Evolutionary conservation across 2,797 vertebrate species (phyloP).

Genomic region (Lindbergichthys nudifrons): DNA sequence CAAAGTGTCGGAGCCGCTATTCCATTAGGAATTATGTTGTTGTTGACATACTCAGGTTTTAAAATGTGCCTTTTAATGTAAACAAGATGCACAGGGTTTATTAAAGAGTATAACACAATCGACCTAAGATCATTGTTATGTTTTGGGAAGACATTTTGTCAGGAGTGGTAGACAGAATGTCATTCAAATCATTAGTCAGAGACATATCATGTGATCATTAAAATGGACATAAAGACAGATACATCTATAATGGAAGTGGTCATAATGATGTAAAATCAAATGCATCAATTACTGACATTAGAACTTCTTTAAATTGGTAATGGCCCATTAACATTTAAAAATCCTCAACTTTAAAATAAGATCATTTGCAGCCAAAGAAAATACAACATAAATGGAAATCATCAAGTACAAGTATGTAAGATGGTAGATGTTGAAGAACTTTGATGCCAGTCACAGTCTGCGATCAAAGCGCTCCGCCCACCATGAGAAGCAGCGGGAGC

Average conservation of each 20-base stretch:
- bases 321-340: slow-evolving; percentile 4
- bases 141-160: slow-evolving; percentile 19
- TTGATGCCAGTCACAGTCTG: slow-evolving; percentile 19
- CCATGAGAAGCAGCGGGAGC: slow-evolving; percentile 18
- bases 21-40: neutral
- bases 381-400: neutral
- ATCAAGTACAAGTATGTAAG: slow-evolving; percentile 8
- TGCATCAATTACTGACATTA: slow-evolving; percentile 23
- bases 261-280: slow-evolving; percentile 35
- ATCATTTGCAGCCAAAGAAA: slow-evolving; percentile 13
- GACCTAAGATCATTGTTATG: slow-evolving; percentile 1
- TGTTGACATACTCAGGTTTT: neutral
- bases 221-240: slow-evolving; percentile 36
- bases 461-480: slow-evolving; percentile 44
- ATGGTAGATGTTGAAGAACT: slow-evolving; percentile 14
- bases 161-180: slow-evolving; percentile 10
- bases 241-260: slow-evolving; percentile 29
- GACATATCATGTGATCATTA: slow-evolving; percentile 51
- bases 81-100: neutral
- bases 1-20: neutral
- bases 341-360: slow-evolving; percentile 8
- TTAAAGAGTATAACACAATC: neutral
- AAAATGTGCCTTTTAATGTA: neutral
- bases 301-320: slow-evolving; percentile 20
- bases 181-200: slow-evolving; percentile 43